Conservation (phyloP, 2,797 vertebrate genomes). For the Arnoldichthys spilopterus region DNA sequence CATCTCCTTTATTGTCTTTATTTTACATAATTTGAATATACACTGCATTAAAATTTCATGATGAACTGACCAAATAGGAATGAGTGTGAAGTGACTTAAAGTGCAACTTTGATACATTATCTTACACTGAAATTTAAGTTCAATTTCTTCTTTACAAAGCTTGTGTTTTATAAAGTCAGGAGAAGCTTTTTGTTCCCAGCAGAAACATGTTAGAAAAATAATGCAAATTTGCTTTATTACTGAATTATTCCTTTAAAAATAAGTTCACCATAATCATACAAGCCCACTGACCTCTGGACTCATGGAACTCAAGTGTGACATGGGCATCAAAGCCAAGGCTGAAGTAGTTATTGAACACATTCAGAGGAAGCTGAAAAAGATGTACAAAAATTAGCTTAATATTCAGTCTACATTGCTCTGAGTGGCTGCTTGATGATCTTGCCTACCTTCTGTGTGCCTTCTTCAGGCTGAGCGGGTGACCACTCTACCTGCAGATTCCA, state of each 20-base stretch:
- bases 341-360: slow-evolving; percentile 99
- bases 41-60: no score
- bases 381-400: neutral
- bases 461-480: slow-evolving; percentile 85
- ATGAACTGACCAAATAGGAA: no score
- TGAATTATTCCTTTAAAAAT: neutral
- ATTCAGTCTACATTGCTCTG: neutral
- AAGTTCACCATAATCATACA: neutral
- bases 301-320: slow-evolving; percentile 97
- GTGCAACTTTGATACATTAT: no score
- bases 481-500: slow-evolving; percentile 96
- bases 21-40: no score
- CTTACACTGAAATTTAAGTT: no score
- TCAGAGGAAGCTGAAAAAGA: slow-evolving; percentile 87
- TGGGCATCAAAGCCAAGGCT: slow-evolving; percentile 98
- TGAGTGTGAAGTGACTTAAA: no score
- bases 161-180: no score
- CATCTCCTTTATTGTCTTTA: no score
- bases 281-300: slow-evolving; percentile 88
- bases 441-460: slow-evolving; percentile 92
- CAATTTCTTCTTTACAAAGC: no score
- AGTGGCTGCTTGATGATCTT: neutral
- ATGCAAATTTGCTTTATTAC: neutral
- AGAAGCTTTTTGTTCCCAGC: no score
- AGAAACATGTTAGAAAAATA: no score